Conservation (phyloP, 2,797 vertebrate genomes). For the Hipposideros larvatus region DNA sequence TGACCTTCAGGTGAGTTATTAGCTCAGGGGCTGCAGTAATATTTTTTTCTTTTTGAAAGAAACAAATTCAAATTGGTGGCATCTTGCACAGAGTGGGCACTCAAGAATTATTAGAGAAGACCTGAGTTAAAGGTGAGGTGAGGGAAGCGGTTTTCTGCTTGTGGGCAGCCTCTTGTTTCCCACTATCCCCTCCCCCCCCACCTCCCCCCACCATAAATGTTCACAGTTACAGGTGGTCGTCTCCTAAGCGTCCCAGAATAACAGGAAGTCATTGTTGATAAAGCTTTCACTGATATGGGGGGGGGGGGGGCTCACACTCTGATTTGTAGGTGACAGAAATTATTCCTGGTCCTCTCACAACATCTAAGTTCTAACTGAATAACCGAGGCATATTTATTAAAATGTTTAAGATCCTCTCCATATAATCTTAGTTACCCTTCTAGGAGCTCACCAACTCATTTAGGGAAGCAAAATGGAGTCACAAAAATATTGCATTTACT, state of each 20-base stretch:
- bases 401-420: background rate
- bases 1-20: conserved; percentile 63
- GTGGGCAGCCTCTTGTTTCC: background rate
- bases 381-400: background rate
- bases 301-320: background rate
- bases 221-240: background rate
- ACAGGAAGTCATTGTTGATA: background rate
- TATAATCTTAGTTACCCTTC: background rate
- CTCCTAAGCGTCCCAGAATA: background rate
- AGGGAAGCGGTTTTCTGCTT: background rate
- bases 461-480: background rate
- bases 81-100: background rate
- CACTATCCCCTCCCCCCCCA: background rate
- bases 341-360: background rate
- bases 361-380: background rate
- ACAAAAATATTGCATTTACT: conserved; percentile 6
- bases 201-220: background rate
- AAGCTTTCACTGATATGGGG: background rate
- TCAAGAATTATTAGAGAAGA: conserved; percentile 37
- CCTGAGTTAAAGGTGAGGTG: conserved; percentile 22
- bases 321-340: background rate
- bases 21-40: background rate
- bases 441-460: background rate
- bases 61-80: background rate
- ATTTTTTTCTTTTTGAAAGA: background rate